Evolutionary conservation across 2,797 vertebrate genomes (phyloP), one percentile per base, ranked within the genome.

Genomic region (Danionella dracula): DNA sequence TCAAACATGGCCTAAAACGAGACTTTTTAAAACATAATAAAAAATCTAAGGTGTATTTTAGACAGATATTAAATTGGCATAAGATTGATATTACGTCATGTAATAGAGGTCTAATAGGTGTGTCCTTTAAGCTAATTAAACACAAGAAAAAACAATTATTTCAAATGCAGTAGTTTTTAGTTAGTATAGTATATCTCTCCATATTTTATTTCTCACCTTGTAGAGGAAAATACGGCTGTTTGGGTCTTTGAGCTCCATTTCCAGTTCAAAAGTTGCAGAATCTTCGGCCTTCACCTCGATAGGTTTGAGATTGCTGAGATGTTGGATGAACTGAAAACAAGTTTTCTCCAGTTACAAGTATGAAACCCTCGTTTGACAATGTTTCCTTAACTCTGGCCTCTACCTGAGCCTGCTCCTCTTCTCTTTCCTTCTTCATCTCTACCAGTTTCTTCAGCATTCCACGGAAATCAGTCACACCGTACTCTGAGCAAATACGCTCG

Each of bases 371-470:
- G n/a, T n/a, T n/a, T n/a, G n/a, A n/a, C n/a, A n/a, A n/a, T n/a
- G n/a, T n/a, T n/a, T n/a, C n/a, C n/a, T n/a, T n/a, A n/a, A n/a
- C n/a, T n/a, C n/a, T n/a, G n/a, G n/a, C n/a, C n/a, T n/a, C n/a
- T 84, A 95, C 95, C 90, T 83, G 74, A 0, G 84, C 88, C 40
- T 93, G 85, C 70, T 90, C 87, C 35, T 67, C 79, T 42, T 93
- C 92, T 16, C 81, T 69, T 20, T 90, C 89, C 71, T 51, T 87
- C 77, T 82, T 94, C 80, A 96, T 76, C 78, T 90, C 80, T 13
- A 54, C 86, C 55, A 98, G 88, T 82, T 76, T 92, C 66, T 81
- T 95, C 72, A 96, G 84, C 93, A 96, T 93, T 10, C 90, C 87
- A 2, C 95, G 90, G 78, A 92, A 97, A 80, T 97, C 85, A 1